A percentile compares a stretch with the other conserved stretches of the same genome.
Conservation (phyloP, 2,113 vertebrate species). For the Erythrolamprus reginae region DNA sequence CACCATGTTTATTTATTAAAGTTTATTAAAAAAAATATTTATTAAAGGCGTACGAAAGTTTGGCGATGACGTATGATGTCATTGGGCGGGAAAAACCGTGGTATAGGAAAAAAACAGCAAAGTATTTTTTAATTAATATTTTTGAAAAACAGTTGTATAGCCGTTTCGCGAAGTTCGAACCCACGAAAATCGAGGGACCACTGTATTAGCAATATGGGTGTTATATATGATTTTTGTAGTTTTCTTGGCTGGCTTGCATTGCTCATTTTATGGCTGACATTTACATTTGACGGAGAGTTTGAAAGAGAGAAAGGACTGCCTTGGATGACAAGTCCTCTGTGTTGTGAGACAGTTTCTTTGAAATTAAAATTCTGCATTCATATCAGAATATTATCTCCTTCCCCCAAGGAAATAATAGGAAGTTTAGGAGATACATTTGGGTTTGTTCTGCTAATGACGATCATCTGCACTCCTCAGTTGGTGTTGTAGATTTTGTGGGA, state of each 20-base stretch:
- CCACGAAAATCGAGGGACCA: too few relatives aligned
- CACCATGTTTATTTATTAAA: too few relatives aligned
- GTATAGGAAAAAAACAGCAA: too few relatives aligned
- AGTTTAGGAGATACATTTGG: slow-evolving; percentile 62
- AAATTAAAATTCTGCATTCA: slow-evolving; percentile 56
- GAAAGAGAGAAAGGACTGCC: slow-evolving; percentile 9
- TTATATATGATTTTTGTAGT: neutral
- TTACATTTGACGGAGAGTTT: slow-evolving; percentile 16
- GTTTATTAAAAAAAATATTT: too few relatives aligned
- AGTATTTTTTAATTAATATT: too few relatives aligned
- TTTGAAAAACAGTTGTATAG: too few relatives aligned
- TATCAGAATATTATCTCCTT: slow-evolving; percentile 53
- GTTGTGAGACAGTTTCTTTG: slow-evolving; percentile 52
- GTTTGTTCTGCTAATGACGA: slow-evolving; percentile 58
- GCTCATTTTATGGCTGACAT: slow-evolving; percentile 24
- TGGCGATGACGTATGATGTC: too few relatives aligned
- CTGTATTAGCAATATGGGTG: slow-evolving; percentile 25
- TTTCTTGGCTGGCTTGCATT: slow-evolving; percentile 11
- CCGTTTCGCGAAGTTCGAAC: too few relatives aligned
- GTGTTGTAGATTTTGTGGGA: slow-evolving; percentile 70
- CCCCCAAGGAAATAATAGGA: slow-evolving; percentile 50
- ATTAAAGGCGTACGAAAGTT: too few relatives aligned
- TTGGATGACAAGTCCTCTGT: slow-evolving; percentile 49
- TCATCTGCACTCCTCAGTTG: slow-evolving; percentile 72
- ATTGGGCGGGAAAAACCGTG: too few relatives aligned